Percentiles rank a stretch among this genome's conserved stretches.
Evolutionary conservation across 2,797 vertebrate species (phyloP).

Genomic region (Cichlasoma orientale): DNA sequence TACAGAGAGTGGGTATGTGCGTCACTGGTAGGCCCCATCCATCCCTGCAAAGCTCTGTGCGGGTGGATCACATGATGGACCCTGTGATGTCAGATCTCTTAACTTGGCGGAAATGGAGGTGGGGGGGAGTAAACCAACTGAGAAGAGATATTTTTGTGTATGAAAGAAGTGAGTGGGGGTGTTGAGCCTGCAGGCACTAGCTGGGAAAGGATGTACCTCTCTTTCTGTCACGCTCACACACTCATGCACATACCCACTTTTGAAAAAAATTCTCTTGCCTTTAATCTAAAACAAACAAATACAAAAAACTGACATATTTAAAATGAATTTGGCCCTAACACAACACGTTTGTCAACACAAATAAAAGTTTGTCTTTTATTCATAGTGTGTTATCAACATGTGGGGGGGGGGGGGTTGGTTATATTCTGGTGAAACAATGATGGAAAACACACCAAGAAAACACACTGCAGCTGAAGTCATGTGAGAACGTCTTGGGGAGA

Average conservation of each 20-base stretch:
- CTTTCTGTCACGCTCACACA: not conserved
- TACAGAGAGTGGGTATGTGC: slow-evolving; percentile 61
- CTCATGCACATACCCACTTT: not conserved
- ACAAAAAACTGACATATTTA: not conserved
- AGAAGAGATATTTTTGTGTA: slow-evolving; percentile 56
- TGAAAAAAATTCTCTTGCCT: not conserved
- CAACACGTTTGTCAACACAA: not conserved
- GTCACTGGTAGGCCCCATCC: slow-evolving; percentile 73
- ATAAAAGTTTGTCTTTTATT: not conserved
- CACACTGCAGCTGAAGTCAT: not conserved
- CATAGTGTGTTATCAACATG: not conserved
- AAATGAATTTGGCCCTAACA: not conserved
- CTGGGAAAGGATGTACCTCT: slow-evolving; percentile 36
- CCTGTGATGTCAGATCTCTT: slow-evolving; percentile 69
- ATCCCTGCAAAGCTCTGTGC: slow-evolving; percentile 53
- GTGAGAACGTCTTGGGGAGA: not conserved
- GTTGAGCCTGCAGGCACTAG: slow-evolving; percentile 33
- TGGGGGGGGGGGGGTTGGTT: no score
- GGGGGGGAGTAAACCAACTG: slow-evolving; percentile 46
- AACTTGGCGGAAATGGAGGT: slow-evolving; percentile 63
- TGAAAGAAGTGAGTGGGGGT: slow-evolving; percentile 36
- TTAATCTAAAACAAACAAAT: not conserved
- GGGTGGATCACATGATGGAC: slow-evolving; percentile 70
- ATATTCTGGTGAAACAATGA: no score
- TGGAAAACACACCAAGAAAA: not conserved